phyloP scores from a whole-genome alignment of 92 coral and sea anemone genomes.

The Meandrina meandrites region DNA sequence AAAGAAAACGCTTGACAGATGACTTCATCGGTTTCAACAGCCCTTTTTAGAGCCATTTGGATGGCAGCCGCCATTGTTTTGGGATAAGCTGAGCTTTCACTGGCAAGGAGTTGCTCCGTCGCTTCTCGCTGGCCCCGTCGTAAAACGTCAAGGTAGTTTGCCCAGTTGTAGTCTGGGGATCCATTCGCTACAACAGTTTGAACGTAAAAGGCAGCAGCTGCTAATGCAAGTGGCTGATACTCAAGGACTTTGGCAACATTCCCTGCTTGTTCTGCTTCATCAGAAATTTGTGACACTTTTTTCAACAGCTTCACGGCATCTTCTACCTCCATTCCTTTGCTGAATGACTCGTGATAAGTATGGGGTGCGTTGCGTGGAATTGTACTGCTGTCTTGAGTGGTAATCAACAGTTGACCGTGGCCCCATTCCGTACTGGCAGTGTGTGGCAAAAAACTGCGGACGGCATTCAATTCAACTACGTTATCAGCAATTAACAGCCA shows the following conservation, averaged over 20 bases:
- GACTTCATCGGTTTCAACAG: conserved; percentile 7
- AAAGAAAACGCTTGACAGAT: conserved; percentile 36
- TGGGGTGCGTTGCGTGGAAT: background rate
- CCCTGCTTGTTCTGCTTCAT: background rate
- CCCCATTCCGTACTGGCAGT: conserved; percentile 29
- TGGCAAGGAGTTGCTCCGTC: conserved; percentile 35
- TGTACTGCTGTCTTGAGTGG: conserved; percentile 37
- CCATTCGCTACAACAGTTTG: background rate
- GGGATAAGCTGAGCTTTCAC: conserved; percentile 26
- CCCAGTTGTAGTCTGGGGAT: conserved; percentile 31
- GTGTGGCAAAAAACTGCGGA: conserved; percentile 27
- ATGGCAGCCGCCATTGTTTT: conserved; percentile 48
- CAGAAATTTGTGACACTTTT: conserved; percentile 28
- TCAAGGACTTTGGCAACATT: conserved; percentile 48
- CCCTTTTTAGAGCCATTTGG: conserved; percentile 42
- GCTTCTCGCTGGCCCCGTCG: conserved; percentile 28
- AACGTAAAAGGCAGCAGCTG: conserved; percentile 39
- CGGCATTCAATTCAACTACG: background rate
- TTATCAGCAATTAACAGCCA: conserved; percentile 57
- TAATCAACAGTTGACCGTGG: conserved; percentile 34
- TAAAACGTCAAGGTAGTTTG: conserved; percentile 15
- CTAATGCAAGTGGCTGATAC: conserved; percentile 45
- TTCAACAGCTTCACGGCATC: conserved; percentile 40
- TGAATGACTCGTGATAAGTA: conserved; percentile 12
- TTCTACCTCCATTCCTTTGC: conserved; percentile 30